Percentiles rank a stretch among this genome's conserved stretches.
Conservation (phyloP, 2,888 invertebrate species). For the Sesamia inferens region DNA sequence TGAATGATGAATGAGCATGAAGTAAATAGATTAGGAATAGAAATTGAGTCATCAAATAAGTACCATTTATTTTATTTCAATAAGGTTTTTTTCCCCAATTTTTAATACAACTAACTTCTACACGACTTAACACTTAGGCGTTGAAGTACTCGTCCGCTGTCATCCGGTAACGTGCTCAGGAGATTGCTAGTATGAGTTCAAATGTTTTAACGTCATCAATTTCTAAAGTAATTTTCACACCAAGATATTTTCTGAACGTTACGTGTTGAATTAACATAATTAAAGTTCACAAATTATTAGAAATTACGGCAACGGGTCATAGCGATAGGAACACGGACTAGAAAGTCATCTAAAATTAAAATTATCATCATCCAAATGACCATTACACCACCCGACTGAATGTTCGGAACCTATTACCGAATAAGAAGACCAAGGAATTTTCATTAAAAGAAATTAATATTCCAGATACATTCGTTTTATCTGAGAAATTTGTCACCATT, state of each 20-base stretch:
- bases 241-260: conserved; percentile 10
- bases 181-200: not conserved
- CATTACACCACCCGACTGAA: conserved; percentile 45
- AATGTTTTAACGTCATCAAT: conserved; percentile 33
- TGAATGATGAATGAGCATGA: conserved; percentile 32
- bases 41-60: conserved; percentile 12
- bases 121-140: not conserved
- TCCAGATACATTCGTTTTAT: conserved; percentile 62
- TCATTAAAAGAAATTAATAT: conserved; percentile 64
- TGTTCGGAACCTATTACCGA: conserved; percentile 32
- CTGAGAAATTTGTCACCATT: conserved; percentile 65
- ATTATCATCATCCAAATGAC: conserved; percentile 41
- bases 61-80: not conserved
- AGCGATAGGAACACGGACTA: conserved; percentile 38
- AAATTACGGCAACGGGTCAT: conserved; percentile 49
- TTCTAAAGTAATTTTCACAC: conserved; percentile 46
- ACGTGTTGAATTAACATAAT: conserved; percentile 45
- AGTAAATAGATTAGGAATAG: conserved; percentile 48
- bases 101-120: not conserved
- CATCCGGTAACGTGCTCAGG: not conserved
- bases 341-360: conserved; percentile 60
- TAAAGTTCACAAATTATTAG: conserved; percentile 52
- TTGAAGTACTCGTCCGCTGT: not conserved
- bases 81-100: not conserved
- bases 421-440: conserved; percentile 51